Conservation (phyloP, 2,113 vertebrate species). For the Girardinichthys multiradiatus region DNA sequence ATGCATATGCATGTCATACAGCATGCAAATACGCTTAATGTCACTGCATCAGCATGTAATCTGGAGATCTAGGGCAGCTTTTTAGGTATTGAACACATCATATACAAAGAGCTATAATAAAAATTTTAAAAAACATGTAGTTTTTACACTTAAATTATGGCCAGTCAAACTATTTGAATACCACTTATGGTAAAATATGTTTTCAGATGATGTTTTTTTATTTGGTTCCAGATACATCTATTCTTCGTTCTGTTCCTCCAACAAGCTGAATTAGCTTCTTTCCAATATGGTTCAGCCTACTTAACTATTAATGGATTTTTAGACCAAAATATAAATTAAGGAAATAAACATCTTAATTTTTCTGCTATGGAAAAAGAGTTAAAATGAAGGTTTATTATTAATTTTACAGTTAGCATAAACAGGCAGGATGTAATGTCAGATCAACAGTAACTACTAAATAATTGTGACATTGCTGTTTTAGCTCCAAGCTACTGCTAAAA, state of each 20-base stretch:
- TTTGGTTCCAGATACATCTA: background rate
- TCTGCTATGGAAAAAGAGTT: background rate
- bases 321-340: background rate
- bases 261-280: background rate
- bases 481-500: conserved; percentile 7
- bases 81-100: background rate
- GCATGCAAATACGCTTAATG: background rate
- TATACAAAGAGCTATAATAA: too few species aligned
- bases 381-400: background rate
- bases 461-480: background rate
- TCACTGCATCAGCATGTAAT: background rate
- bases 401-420: too few species aligned
- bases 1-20: background rate
- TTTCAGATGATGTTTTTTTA: too few species aligned
- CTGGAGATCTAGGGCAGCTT: background rate
- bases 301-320: background rate
- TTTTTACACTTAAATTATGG: too few species aligned
- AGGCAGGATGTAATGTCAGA: background rate
- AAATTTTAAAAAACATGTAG: too few species aligned
- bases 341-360: background rate
- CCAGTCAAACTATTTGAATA: too few species aligned
- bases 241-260: background rate
- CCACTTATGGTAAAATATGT: too few species aligned
- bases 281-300: background rate
- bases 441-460: background rate